These are phyloP conservation scores for Pterocles burchelli DNA, from an alignment of 2,113 vertebrate genomes.

Conservation along the genomic window DNA sequence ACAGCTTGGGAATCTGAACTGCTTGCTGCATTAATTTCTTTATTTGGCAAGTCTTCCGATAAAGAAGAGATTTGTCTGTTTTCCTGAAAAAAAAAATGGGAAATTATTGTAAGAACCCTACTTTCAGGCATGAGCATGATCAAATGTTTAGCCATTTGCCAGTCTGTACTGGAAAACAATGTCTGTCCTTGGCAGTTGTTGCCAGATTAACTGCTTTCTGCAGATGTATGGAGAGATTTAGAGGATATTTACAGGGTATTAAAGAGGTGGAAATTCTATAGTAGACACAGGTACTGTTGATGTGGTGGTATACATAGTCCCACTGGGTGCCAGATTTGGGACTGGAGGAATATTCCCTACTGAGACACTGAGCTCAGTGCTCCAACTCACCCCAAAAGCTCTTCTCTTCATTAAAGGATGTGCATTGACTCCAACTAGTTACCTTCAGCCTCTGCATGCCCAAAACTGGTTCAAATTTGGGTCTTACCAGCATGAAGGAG, in stretches of 20 bases:
- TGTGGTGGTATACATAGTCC: background rate
- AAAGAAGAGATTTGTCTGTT: background rate
- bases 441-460: no score
- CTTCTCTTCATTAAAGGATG: background rate
- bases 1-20: background rate
- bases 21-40: background rate
- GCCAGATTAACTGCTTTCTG: background rate
- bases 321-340: background rate
- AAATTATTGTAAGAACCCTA: background rate
- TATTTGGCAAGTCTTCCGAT: background rate
- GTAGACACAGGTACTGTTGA: accelerated
- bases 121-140: background rate
- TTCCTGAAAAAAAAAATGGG: background rate
- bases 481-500: background rate
- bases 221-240: background rate
- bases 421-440: background rate
- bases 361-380: background rate
- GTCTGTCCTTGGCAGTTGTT: accelerated
- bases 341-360: background rate
- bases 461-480: background rate
- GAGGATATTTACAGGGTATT: background rate
- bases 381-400: background rate
- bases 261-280: background rate
- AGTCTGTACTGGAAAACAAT: background rate
- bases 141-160: background rate